These are phyloP conservation scores for Falco novaeseelandiae DNA, from an alignment of 2,797 vertebrate genomes.

Conservation along the genomic window DNA sequence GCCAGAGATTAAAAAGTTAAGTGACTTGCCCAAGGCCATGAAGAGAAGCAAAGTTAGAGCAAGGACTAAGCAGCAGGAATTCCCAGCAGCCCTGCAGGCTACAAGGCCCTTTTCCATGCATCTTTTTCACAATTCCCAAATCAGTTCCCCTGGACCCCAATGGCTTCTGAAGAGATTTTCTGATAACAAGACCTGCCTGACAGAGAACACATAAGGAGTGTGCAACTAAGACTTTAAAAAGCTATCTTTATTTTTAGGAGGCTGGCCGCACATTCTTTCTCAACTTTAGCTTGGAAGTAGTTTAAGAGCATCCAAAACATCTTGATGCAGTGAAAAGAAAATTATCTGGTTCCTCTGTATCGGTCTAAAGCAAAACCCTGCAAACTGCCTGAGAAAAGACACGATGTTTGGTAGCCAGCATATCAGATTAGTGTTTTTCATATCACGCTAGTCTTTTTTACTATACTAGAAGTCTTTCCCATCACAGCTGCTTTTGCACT, in stretches of 20 bases:
- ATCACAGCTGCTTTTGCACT: background rate
- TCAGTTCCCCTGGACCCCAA: constrained; percentile 11
- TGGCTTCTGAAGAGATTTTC: background rate
- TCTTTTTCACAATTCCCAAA: background rate
- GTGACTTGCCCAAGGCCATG: constrained; percentile 52
- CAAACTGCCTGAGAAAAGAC: background rate
- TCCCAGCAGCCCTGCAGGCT: constrained; percentile 38
- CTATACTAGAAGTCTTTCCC: background rate
- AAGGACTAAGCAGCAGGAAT: constrained; percentile 45
- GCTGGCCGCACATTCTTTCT: background rate
- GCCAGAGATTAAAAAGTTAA: constrained; percentile 67
- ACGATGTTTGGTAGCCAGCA: background rate
- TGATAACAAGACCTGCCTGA: background rate
- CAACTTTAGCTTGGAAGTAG: background rate
- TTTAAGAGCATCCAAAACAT: accelerated
- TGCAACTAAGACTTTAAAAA: background rate
- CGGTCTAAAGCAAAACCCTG: background rate
- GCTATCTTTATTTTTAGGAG: background rate
- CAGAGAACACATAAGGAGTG: background rate
- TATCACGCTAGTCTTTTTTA: background rate
- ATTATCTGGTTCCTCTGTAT: background rate
- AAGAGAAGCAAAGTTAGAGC: constrained; percentile 26
- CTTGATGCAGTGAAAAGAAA: background rate
- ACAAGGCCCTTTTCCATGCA: background rate
- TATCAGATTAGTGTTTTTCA: background rate